Conservation (phyloP, 2,797 vertebrate genomes). For the Melanotaenia trifasciata region DNA sequence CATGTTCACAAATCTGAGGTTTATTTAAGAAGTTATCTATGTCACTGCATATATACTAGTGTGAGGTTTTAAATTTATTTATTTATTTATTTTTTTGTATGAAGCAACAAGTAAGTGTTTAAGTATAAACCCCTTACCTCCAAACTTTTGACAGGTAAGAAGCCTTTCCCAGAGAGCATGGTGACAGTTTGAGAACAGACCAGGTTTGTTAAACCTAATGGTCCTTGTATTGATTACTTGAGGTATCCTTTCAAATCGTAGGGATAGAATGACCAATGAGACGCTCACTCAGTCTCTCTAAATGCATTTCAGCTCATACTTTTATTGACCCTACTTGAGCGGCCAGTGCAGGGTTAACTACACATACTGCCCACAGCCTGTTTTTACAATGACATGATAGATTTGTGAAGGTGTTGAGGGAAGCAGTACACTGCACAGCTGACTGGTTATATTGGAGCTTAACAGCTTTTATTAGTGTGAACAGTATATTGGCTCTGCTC, state of each 20-base stretch:
- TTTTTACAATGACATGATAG: slow-evolving; percentile 68
- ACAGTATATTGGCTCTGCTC: slow-evolving; percentile 17
- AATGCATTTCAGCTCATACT: slow-evolving; percentile 69
- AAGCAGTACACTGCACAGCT: slow-evolving; percentile 27
- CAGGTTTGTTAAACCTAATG: slow-evolving; percentile 85
- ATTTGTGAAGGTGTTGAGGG: slow-evolving; percentile 35
- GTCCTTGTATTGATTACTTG: slow-evolving; percentile 82
- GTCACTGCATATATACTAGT: slow-evolving; percentile 12
- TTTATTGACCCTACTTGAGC: slow-evolving; percentile 77
- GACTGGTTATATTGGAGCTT: slow-evolving; percentile 37
- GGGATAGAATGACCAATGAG: slow-evolving; percentile 70
- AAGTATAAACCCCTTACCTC: slow-evolving; percentile 20
- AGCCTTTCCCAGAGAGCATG: slow-evolving; percentile 46
- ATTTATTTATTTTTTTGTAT: neutral
- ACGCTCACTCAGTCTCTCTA: slow-evolving; percentile 72
- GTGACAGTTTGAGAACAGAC: slow-evolving; percentile 69
- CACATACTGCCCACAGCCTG: slow-evolving; percentile 52
- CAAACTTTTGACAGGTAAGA: slow-evolving; percentile 39
- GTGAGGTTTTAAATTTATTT: neutral
- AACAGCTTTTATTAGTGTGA: slow-evolving; percentile 32
- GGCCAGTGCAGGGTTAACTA: slow-evolving; percentile 66
- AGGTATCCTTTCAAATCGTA: slow-evolving; percentile 70
- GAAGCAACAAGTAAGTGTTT: slow-evolving; percentile 25
- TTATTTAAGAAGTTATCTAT: slow-evolving; percentile 2
- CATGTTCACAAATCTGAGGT: slow-evolving; percentile 9